phyloP scores from a whole-genome alignment of 2,113 vertebrate genomes.

The Boulengerochromis microlepis region DNA sequence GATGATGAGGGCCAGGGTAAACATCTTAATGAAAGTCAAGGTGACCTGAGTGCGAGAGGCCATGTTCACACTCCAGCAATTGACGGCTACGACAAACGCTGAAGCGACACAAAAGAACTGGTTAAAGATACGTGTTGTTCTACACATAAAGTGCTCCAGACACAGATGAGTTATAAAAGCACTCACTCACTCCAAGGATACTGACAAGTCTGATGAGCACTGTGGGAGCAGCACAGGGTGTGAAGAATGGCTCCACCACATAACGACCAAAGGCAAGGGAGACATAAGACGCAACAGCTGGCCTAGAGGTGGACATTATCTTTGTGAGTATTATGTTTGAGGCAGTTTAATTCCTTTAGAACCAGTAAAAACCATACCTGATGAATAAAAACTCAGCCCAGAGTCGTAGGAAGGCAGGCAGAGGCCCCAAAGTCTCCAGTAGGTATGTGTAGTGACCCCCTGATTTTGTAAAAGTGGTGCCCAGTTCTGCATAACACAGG shows the following conservation, averaged over 20 bases:
- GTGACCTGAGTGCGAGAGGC: conserved; percentile 74
- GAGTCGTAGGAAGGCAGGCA: conserved; percentile 80
- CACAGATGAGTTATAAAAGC: not conserved
- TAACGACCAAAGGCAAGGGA: conserved; percentile 84
- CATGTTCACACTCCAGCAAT: conserved; percentile 83
- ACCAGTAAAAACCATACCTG: conserved; percentile 50
- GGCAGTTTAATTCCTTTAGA: not conserved
- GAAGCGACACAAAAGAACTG: not conserved
- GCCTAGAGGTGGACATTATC: conserved; percentile 54
- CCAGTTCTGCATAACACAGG: conserved; percentile 84
- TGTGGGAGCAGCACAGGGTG: conserved; percentile 75
- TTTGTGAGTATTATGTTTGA: not conserved
- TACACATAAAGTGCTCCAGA: not conserved
- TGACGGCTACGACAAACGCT: conserved; percentile 78
- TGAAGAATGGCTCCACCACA: conserved; percentile 78
- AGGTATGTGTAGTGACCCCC: conserved; percentile 85
- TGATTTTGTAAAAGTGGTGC: conserved; percentile 83
- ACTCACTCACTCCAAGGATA: conserved; percentile 82
- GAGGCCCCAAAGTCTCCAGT: conserved; percentile 80
- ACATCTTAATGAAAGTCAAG: conserved; percentile 76
- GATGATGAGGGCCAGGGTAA: conserved; percentile 80
- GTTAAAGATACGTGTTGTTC: not conserved
- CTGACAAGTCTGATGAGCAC: conserved; percentile 73
- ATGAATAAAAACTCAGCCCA: conserved; percentile 84
- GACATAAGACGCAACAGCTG: conserved; percentile 77